These are phyloP conservation scores for Laspeyria flexula DNA, from an alignment of 2,888 invertebrate genomes.

Conservation along the genomic window DNA sequence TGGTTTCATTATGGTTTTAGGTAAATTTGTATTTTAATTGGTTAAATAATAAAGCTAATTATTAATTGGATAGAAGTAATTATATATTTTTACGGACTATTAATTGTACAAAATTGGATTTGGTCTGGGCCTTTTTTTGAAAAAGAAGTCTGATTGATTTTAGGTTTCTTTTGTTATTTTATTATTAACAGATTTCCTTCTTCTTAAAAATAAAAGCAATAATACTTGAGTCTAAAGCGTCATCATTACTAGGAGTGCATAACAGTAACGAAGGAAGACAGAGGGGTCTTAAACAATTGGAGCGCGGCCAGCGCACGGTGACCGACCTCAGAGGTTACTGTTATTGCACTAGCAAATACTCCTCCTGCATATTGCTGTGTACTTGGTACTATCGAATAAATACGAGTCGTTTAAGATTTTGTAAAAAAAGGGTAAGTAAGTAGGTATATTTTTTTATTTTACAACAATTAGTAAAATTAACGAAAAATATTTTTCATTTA, in stretches of 20 bases:
- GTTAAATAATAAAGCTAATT: too few species aligned
- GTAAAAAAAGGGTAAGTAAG: too few species aligned
- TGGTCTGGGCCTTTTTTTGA: too few species aligned
- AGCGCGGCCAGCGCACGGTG: constrained; percentile 34
- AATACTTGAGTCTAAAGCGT: constrained; percentile 14
- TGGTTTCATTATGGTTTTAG: background rate
- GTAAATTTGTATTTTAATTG: background rate
- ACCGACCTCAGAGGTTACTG: constrained; percentile 27
- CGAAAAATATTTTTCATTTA: too few species aligned
- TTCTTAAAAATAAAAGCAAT: constrained; percentile 9
- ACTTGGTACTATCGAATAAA: background rate
- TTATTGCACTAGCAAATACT: constrained; percentile 25
- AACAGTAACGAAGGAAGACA: constrained; percentile 30
- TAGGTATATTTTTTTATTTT: too few species aligned
- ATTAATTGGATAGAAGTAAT: too few species aligned
- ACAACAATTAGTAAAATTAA: too few species aligned
- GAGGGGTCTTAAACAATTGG: constrained; percentile 43
- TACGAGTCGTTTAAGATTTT: too few species aligned
- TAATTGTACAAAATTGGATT: too few species aligned
- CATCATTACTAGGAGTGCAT: constrained; percentile 20
- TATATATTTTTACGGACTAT: too few species aligned
- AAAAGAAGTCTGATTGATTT: too few species aligned
- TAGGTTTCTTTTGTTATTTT: too few species aligned
- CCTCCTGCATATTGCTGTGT: constrained; percentile 18
- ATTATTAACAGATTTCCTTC: background rate